These are phyloP conservation scores for Teleiodes luculella DNA, from an alignment of 2,888 invertebrate species.

Conservation along the genomic window DNA sequence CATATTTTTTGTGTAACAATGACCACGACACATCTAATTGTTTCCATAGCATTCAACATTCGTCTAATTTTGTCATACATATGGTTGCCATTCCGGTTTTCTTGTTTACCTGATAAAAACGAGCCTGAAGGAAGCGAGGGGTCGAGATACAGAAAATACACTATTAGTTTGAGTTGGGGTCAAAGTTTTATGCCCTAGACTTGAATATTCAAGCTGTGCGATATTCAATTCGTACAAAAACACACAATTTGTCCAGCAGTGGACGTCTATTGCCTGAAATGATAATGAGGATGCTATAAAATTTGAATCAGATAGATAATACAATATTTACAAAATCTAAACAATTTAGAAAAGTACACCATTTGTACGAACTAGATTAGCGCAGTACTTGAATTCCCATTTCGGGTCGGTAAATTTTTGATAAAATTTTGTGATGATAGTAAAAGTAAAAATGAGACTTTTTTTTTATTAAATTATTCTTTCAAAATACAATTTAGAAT, in stretches of 20 bases:
- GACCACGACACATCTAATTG: slow-evolving; percentile 67
- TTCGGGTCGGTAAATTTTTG: neutral
- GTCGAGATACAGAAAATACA: slow-evolving; percentile 77
- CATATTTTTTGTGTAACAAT: slow-evolving; percentile 48
- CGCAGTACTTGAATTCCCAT: neutral
- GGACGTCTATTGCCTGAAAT: too few species aligned
- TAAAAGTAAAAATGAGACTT: neutral
- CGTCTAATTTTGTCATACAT: slow-evolving; percentile 74
- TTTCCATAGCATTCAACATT: slow-evolving; percentile 57
- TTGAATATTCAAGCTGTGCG: slow-evolving; percentile 4
- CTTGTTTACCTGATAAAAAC: slow-evolving; percentile 91
- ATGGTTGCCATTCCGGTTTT: slow-evolving; percentile 69
- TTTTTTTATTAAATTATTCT: neutral
- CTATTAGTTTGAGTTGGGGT: slow-evolving; percentile 64
- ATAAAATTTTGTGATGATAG: neutral
- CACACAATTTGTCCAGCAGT: too few species aligned
- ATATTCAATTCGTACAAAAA: neutral
- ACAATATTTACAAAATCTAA: neutral
- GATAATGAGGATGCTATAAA: too few species aligned
- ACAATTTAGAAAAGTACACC: neutral
- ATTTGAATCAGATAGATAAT: too few species aligned
- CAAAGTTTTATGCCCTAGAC: slow-evolving; percentile 22
- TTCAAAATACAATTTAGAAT: neutral
- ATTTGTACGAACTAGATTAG: neutral
- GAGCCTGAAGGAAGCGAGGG: slow-evolving; percentile 89